phyloP scores from a whole-genome alignment of 2,888 invertebrate genomes.

The Prosapia bicincta region DNA sequence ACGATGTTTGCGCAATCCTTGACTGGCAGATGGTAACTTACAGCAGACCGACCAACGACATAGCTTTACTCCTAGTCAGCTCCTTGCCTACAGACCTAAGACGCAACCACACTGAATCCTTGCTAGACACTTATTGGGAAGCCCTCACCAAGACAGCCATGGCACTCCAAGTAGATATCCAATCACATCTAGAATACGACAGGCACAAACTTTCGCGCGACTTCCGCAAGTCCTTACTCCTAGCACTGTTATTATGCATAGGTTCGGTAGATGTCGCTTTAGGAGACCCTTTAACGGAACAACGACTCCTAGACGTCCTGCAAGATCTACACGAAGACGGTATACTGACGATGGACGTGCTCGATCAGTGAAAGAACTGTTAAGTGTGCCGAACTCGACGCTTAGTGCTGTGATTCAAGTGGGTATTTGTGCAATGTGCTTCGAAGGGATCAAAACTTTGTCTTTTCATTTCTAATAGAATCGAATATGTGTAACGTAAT shows the following conservation, averaged over 20 bases:
- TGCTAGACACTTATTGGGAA: constrained; percentile 69
- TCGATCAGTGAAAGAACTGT: constrained; percentile 32
- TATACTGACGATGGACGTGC: constrained; percentile 53
- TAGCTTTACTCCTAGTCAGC: constrained; percentile 65
- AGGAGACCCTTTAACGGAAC: constrained; percentile 71
- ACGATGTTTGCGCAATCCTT: constrained; percentile 62
- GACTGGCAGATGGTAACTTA: constrained; percentile 78
- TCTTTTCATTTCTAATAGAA: neutral
- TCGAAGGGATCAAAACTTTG: neutral
- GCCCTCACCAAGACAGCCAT: constrained; percentile 58
- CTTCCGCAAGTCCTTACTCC: constrained; percentile 62
- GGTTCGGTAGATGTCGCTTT: constrained; percentile 78
- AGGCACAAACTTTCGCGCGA: constrained; percentile 53
- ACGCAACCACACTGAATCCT: constrained; percentile 56
- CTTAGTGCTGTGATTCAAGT: neutral
- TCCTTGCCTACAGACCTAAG: constrained; percentile 69
- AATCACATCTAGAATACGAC: constrained; percentile 53
- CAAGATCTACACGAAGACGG: constrained; percentile 69
- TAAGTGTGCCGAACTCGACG: constrained; percentile 4
- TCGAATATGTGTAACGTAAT: neutral
- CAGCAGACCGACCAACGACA: constrained; percentile 67
- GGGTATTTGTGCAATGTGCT: neutral
- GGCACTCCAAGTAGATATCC: constrained; percentile 60
- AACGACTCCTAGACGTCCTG: constrained; percentile 68
- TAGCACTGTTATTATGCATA: constrained; percentile 73